Base-by-base conservation (phyloP, 64 coral and sea anemone species). In the Montipora capricornis region DNA sequence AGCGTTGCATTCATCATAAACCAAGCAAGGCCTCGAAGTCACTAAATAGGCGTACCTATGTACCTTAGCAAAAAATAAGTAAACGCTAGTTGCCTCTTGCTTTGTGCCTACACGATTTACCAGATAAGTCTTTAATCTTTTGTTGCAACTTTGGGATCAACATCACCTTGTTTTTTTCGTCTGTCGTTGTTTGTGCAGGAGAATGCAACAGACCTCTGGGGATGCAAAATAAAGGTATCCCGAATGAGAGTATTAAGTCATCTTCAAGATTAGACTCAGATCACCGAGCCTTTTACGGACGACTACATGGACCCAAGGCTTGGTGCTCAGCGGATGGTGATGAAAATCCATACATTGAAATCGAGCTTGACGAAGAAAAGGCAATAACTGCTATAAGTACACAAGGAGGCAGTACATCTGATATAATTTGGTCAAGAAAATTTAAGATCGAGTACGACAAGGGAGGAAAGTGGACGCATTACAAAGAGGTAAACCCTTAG, bases 331-430 rank as follows among this genome's bases (percentile, higher is more conserved):
- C 82, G 6, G 49, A 26, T 20, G 44, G 16, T 20, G 82, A 87
- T 49, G 26, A 60, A 4, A 37, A 37, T 3, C 82, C 91, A 78
- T 87, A 75, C 29, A 86, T 92, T 67, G 70, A 92, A 79, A 75
- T 87, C 17, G n/a, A 52, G 4, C 75, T 92, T 15, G 29, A 60
- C 75, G 50, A 92, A 15, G 74, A 50, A 16, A 51, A 64, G 16
- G 52, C 44, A 46, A 49, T 92, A 10, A 92, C 91, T 17, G 73
- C 26, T 3, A 67, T 92, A 57, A 87, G 4, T 14, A 87, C 81
- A 3, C 91, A 92, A 20, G 91, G 91, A 66, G 91, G 91, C 49
- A 92, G 91, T 51, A 20, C 10, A 17, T 66, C 29, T 29, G 81
- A 87, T 24, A n/a, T 48, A 37, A 78, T 76, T 20, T 92, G 91